Evolutionary conservation across 2,797 vertebrate species (phyloP), one percentile per base, ranked within the genome.

Genomic region (Bothrops alternatus): DNA sequence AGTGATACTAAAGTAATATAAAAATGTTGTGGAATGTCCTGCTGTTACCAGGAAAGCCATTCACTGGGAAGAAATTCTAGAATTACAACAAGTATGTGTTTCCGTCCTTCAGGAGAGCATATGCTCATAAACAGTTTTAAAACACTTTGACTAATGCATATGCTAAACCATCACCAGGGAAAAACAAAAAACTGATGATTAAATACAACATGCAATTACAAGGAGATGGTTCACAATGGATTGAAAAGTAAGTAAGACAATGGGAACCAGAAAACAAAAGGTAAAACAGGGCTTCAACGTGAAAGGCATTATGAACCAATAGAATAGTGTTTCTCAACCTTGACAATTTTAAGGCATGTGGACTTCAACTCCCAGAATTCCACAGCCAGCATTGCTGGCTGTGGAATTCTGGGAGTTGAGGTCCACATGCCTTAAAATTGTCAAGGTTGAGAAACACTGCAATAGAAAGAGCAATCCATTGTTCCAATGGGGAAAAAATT

Each of bases 11-110:
- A 53, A 91, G 14, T 3, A 86, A 12, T 50, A 12, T 12, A 89
- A 16, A 92, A 92, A 14, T 0, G 0, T 0, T 32, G n/a, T 1
- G 32, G 87, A 65, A 32, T 1, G 0, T 1, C 37, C 60, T 65
- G 87, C 61, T 73, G 0, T 11, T 89, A 2, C 18, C 3, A 23
- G 82, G 2, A 2, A 0, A 26, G 85, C 28, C 69, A 88, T 63
- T 58, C 23, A 0, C 0, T 47, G 87, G 37, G 61, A 87, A 50
- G 16, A 86, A 0, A 1, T 4, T 1, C 3, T 65, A 90, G 26
- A 28, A n/a, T 0, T 53, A 90, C 25, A 58, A 32, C 37, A 90
- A 53, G 61, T 63, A 25, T 1, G 23, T 69, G 56, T 90, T 65
- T 87, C 23, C 2, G 10, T 73, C 10, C 13, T 58, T 87, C 57